Percentiles rank a stretch among this genome's conserved stretches.
Conservation (phyloP, 2,888 invertebrate species). For the Lepidonotus clava region DNA sequence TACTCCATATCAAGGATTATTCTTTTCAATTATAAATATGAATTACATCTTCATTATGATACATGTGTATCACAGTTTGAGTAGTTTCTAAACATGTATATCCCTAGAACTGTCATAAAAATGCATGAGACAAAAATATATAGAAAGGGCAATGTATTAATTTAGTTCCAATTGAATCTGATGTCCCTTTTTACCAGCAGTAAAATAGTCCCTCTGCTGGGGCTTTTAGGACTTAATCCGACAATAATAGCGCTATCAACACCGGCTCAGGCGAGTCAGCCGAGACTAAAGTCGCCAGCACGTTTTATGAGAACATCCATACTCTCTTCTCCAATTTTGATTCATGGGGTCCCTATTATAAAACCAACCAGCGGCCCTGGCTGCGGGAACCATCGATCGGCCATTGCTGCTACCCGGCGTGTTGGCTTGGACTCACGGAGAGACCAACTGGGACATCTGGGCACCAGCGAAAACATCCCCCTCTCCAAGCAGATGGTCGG, state of each 20-base stretch:
- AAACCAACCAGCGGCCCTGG: not conserved
- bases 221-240: not conserved
- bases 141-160: no score
- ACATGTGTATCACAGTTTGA: no score
- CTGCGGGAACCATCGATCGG: not conserved
- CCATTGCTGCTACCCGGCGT: not conserved
- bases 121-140: no score
- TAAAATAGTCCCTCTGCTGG: no score
- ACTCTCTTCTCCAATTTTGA: conserved; percentile 7
- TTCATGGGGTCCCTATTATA: conserved; percentile 19
- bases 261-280: not conserved
- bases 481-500: no score
- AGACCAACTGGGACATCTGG: not conserved
- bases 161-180: no score
- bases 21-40: no score
- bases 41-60: no score
- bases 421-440: not conserved
- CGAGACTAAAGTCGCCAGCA: not conserved
- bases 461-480: not conserved
- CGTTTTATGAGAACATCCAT: conserved; percentile 14
- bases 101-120: no score
- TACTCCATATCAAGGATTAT: no score
- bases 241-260: conserved; percentile 2
- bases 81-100: no score
- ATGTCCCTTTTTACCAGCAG: no score